Conservation (phyloP, 2,888 invertebrate genomes). For the Ophioninae sp. region DNA sequence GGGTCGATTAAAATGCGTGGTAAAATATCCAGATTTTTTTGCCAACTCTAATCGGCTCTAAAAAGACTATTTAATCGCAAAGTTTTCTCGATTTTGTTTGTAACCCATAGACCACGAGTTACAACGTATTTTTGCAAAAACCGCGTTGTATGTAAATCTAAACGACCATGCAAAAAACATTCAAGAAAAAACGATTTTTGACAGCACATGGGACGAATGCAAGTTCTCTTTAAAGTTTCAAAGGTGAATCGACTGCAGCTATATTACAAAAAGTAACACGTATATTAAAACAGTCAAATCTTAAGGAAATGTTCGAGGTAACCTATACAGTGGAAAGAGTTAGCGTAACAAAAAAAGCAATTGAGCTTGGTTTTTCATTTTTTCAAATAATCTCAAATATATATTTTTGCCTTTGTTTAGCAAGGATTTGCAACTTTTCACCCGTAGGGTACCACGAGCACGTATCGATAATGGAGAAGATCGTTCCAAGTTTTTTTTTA, state of each 20-base stretch:
- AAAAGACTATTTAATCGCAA: not conserved
- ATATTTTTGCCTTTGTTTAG: not conserved
- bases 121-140: not conserved
- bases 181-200: not conserved
- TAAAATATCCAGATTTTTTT: not conserved
- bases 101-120: not conserved
- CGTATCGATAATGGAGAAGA: not conserved
- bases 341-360: not conserved
- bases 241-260: not conserved
- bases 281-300: not conserved
- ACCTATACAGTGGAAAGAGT: not conserved
- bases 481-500: not conserved
- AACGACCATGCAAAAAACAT: not conserved
- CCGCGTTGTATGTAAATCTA: not conserved
- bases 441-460: too few species aligned
- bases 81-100: not conserved
- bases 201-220: too few species aligned
- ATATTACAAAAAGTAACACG: not conserved
- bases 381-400: not conserved
- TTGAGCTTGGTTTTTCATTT: not conserved
- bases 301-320: not conserved
- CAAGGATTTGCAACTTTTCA: not conserved
- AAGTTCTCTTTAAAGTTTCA: too few species aligned
- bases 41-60: not conserved
- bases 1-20: not conserved